Evolutionary conservation across 2,888 invertebrate genomes (phyloP), one percentile per base, ranked within the genome.

Genomic region (Dasypogon diadema): DNA sequence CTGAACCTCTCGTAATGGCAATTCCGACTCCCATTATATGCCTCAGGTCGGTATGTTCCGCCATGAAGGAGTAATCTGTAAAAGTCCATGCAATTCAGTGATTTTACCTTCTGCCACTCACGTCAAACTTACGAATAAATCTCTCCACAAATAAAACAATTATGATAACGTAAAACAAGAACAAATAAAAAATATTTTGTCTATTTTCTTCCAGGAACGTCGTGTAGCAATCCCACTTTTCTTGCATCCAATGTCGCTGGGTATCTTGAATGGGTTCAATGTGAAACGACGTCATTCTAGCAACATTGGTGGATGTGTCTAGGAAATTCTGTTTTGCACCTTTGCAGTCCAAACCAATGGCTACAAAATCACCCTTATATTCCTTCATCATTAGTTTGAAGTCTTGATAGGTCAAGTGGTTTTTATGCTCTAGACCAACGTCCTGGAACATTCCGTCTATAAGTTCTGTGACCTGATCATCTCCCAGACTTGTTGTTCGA

Each of bases 1-100:
- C 98, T 0, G 97, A 95, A 16, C 97, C 97, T 84, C 97, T 88
- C 0, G 97, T 97, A 80, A 97, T 95, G 5, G 97, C 97, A 65
- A 98, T 98, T 0, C 98, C 97, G 1, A 96, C 96, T 1, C 98
- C 98, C 98, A 98, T 98, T 54, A 98, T 97, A 82, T 98, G 96
- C 1, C 98, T 89, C 80, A 98, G 87, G 85, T 98, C 98, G 22
- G 96, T 92, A 85, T 98, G 97, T 83, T 98, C 98, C 0, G 96
- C 92, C 94, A 98, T 95, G 85, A 97, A 97, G 0, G 97, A 96
- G 84, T 98, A 98, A 87, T 97, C 93, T 93, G n/a, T 2, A 55
- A 75, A 54, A n/a, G 6, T 2, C 3, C 10, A 21, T 18, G 5
- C 10, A 34, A 6, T 22, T 14, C 3, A 21, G 10, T 12, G 2